phyloP scores from a whole-genome alignment of 2,113 vertebrate species.

The Andinoacara biseriatus region DNA sequence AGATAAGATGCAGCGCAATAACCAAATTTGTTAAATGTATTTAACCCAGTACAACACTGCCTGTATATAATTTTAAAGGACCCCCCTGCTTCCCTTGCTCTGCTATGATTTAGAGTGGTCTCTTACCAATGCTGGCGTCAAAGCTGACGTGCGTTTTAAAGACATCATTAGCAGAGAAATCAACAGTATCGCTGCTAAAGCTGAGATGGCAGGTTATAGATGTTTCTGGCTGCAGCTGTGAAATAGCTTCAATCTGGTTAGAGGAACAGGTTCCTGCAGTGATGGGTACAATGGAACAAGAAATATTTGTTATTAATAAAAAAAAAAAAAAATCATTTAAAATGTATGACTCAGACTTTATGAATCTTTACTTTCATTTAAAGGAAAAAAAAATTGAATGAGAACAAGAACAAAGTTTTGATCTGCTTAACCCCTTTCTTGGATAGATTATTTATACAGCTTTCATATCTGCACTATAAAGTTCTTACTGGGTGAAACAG shows the following conservation, averaged over 20 bases:
- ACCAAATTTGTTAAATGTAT: too few relatives aligned
- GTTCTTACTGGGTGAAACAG: background rate
- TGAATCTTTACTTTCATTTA: background rate
- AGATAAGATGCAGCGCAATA: too few relatives aligned
- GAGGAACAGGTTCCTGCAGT: constrained; percentile 85
- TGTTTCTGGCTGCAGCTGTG: constrained; percentile 84
- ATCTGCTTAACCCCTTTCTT: background rate
- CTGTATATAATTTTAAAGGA: background rate
- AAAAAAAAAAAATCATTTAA: background rate
- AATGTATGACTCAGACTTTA: background rate
- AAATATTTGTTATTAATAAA: background rate
- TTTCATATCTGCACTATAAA: background rate
- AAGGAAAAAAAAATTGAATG: fast-evolving
- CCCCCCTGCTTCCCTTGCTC: background rate
- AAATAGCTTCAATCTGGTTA: constrained; percentile 82
- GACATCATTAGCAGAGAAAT: constrained; percentile 84
- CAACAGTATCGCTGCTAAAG: constrained; percentile 82
- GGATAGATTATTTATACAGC: background rate
- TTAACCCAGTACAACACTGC: background rate
- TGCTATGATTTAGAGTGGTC: background rate
- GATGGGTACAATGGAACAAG: background rate
- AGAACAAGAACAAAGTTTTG: background rate
- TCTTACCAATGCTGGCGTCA: constrained; percentile 84
- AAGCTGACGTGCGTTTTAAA: constrained; percentile 84
- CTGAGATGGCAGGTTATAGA: constrained; percentile 85